Base-by-base conservation (phyloP, 2,797 vertebrate species). In the Odontamblyopus lacepedii region DNA sequence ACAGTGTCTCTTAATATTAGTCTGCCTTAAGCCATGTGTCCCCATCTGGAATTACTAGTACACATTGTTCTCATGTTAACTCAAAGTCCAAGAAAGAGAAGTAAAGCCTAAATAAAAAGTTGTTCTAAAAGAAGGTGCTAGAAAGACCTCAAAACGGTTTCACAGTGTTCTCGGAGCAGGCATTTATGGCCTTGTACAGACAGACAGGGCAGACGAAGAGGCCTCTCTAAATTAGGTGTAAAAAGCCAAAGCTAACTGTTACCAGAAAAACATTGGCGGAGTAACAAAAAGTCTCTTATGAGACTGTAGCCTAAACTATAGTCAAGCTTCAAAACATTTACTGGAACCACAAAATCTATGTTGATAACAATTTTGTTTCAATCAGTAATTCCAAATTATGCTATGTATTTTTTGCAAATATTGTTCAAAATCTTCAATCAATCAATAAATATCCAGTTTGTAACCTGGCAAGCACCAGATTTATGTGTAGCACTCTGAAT, bases 91-190 rank as follows among this genome's bases (percentile, higher is more conserved):
- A 63, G 55, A 69, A 57, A 51, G 41, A 9, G 15, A 66, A 51
- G 44, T 29, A 18, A 51, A 51, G 19, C 48, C 59, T 57, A 60
- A 69, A 71, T 11, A 63, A 59, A 59, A 70, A 65, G 68, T 51
- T 60, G 53, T 30, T 59, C 35, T 63, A 48, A 74, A 76, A 83
- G n/a, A 9, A 78, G 74, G 74, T 69, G 80, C n/a, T 50, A 61
- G 30, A 68, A 72, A 72, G 12, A 59, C 81, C 83, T 72, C 35
- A 6, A 56, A 78, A 75, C 11, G 19, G n/a, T 67, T 63, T 64
- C 2, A 57, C 16, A 2, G 59, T 27, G 35, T 50, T 66, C 64
- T 19, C 78, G 62, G 51, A 41, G 9, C 53, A 69, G 79, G 70
- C 74, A 63, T 70, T 75, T 70, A 68, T 13, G 41, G 15, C 0